Evolutionary conservation across 1,140 invertebrate species (phyloP).

Genomic region (Gonioctena quinquepunctata): DNA sequence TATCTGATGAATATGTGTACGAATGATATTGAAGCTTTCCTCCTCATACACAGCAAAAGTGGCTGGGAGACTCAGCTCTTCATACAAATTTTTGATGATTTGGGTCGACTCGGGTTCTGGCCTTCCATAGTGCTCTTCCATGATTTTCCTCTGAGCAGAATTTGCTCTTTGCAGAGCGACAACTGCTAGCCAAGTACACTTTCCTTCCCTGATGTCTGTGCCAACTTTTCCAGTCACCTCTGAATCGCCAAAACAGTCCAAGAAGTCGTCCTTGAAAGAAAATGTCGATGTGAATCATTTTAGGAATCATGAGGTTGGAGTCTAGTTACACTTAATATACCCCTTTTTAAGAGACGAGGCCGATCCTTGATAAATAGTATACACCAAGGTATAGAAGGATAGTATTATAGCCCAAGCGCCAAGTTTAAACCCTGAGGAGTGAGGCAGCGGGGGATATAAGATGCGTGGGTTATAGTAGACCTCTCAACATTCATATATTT

Average conservation of each 20-base stretch:
- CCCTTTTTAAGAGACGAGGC: no score
- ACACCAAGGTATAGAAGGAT: no score
- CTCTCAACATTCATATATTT: no score
- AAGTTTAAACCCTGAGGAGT: no score
- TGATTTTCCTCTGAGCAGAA: conserved; percentile 71
- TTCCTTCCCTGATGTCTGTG: conserved; percentile 92
- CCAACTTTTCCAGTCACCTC: conserved; percentile 85
- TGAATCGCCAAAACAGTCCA: conserved; percentile 91
- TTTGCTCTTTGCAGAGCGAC: conserved; percentile 82
- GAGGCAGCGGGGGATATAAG: no score
- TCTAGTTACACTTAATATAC: no score
- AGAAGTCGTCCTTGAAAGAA: conserved; percentile 83
- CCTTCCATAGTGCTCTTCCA: conserved; percentile 82
- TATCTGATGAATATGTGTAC: conserved; percentile 83
- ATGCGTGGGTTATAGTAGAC: no score
- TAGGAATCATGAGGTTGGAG: no score
- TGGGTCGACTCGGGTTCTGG: conserved; percentile 69
- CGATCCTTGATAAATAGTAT: no score
- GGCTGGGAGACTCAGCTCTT: conserved; percentile 75
- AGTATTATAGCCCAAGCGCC: no score
- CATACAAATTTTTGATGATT: conserved; percentile 78
- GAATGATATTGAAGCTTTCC: conserved; percentile 79
- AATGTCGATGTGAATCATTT: background rate
- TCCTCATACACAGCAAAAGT: conserved; percentile 86
- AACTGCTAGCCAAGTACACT: conserved; percentile 94